A percentile compares a stretch with the other conserved stretches of the same genome.
phyloP scores from a whole-genome alignment of 2,113 vertebrate genomes.

The Semnornis frantzii region DNA sequence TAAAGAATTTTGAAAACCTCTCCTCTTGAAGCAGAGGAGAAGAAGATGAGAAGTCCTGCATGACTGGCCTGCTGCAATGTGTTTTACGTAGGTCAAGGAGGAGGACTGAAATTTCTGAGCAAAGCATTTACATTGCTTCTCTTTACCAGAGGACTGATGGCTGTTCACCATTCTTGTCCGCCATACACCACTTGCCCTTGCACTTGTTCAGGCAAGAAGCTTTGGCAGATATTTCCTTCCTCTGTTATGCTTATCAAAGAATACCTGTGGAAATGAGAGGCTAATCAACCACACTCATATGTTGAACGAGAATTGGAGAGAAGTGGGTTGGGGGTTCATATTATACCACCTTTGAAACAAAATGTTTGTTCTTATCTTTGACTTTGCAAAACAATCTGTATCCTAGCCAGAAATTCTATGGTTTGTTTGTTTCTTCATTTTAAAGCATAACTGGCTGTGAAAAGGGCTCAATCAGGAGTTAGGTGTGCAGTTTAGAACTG shows the following conservation, averaged over 20 bases:
- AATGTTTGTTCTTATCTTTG: not conserved
- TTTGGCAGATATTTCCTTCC: not conserved
- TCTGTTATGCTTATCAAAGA: not conserved
- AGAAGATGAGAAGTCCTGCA: not conserved
- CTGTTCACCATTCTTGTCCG: not conserved
- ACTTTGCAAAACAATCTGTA: not conserved
- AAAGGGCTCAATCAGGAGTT: not conserved
- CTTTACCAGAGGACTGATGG: not conserved
- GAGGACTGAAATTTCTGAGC: not conserved
- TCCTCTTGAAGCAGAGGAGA: not conserved
- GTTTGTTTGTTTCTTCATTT: not conserved
- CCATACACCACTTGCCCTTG: not conserved
- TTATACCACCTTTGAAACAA: not conserved
- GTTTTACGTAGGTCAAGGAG: not conserved
- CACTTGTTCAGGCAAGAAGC: not conserved
- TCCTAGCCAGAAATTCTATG: not conserved
- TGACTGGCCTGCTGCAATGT: not conserved
- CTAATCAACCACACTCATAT: not conserved
- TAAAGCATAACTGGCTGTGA: not conserved
- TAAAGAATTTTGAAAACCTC: slow-evolving; percentile 4
- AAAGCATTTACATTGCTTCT: not conserved
- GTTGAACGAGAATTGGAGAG: not conserved
- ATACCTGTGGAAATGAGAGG: not conserved
- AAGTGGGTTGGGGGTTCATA: not conserved
- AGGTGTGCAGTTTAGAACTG: not conserved